Base-by-base conservation (phyloP, 1,140 invertebrate genomes). In the Drosophila tani region DNA sequence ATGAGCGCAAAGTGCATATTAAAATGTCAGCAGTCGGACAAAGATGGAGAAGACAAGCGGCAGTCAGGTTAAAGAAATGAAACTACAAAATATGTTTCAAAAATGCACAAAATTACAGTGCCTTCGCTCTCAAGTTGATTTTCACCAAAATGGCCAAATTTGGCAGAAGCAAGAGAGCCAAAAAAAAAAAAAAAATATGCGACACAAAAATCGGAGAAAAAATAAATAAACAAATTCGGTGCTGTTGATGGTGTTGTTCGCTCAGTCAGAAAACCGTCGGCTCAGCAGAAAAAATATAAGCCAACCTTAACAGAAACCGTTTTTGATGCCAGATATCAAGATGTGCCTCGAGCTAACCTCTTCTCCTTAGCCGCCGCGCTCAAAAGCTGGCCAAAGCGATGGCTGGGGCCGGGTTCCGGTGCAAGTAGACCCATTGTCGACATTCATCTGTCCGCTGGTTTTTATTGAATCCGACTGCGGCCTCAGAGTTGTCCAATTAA, bases 141-240 rank as follows among this genome's bases (percentile, higher is more conserved):
- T 83, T 75, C 50, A 81, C 66, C 53, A 79, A 79, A 79, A 64
- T 57, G 62, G 49, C 82, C 83, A 75, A 87, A 79, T 86, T 85
- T 82, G 79, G 69, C 32, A 29, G 46, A 55, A 63, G 63, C 51
- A 57, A 24, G 55, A 62, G 9, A 59, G 40, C 41, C 53, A 12
- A 2, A 38, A 55, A 40, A 17, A 40, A 40, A 35, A 11, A 35
- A 35, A 55, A 65, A 50, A 32, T 45, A 27, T 68, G 43, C 43
- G 43, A 59, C 51, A 75, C 63, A 56, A 65, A 81, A 81, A 73
- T 19, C 55, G n/a, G 59, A 69, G 50, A 66, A 66, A 50, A 81
- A 85, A 86, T 82, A 86, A 81, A 87, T 86, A 85, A 75, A 85
- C 83, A 87, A 87, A 87, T 71, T 47, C 76, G 82, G 74, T 65